Base-by-base conservation (phyloP, 53 echinoderm and acorn worm genomes). In the Paracentrotus lividus region DNA sequence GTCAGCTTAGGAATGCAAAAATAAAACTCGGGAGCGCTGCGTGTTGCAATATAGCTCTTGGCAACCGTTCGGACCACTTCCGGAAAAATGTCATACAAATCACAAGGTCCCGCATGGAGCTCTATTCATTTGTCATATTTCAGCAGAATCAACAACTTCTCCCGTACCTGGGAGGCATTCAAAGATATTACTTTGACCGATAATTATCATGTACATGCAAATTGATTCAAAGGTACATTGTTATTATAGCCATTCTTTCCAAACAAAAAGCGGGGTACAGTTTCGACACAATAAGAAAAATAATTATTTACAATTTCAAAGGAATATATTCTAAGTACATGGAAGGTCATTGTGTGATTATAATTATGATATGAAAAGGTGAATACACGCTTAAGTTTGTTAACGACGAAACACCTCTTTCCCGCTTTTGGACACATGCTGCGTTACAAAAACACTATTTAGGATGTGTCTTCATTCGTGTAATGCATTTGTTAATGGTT, bases 371-470 rank as follows among this genome's bases (percentile, higher is more conserved):
- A 47, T 53, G n/a, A 34, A 36, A 54, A 86, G 56, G 86, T 86
- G 86, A 86, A 86, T 32, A 86, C 42, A 54, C 56, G 53, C 86
- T 86, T 18, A 31, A 12, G 12, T 55, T 55, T 32, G 16, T 55
- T 21, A 53, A 55, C 86, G 56, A 34, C 32, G 20, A 34, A 86
- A 47, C 34, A 21, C 54, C 54, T n/a, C 53, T 23, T 43, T 56
- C 86, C 61, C 0, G 24, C 24, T 42, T 57, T 18, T 58, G 59
- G 44, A 88, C 88, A 42, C 88, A 88, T 61, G 88, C 88, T 88
- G 88, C 43, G 88, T 60, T 88, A 88, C 42, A 61, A 88, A 60
- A 88, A 88, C 88, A 88, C 88, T 27, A 61, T 88, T 88, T 34
- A 88, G 64, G 44, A 43, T 59, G 65, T 23, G 59, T 43, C 20